These are phyloP conservation scores for Stylophora pistillata DNA, from an alignment of 64 coral and sea anemone species.

Conservation along the genomic window DNA sequence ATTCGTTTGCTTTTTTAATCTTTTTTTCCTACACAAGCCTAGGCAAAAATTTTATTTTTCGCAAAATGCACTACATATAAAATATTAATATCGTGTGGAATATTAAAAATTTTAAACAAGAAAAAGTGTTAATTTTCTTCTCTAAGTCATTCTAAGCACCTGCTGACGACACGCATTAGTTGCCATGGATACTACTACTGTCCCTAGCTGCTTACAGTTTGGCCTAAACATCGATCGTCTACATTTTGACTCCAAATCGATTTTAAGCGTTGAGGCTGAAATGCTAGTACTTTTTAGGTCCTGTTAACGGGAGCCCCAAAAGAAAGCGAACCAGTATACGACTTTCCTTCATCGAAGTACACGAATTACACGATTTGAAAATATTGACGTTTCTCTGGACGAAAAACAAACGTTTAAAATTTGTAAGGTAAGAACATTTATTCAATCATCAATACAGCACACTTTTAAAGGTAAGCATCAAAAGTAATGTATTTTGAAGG, in stretches of 20 bases:
- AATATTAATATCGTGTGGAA: background rate
- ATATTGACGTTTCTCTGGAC: background rate
- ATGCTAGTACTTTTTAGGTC: background rate
- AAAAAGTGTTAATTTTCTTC: slow-evolving; percentile 2
- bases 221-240: background rate
- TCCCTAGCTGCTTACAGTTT: background rate
- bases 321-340: background rate
- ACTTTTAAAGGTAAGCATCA: background rate
- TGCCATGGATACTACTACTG: background rate
- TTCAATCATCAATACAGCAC: background rate
- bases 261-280: background rate
- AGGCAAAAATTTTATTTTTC: background rate
- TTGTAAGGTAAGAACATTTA: background rate
- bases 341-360: background rate
- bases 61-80: background rate
- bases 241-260: background rate
- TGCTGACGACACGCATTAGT: background rate
- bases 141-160: background rate
- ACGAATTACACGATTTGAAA: background rate
- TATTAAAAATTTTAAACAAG: background rate
- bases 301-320: background rate
- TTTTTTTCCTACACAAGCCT: background rate
- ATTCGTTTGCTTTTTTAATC: too few relatives aligned
- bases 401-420: background rate
- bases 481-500: too few relatives aligned